phyloP scores from a whole-genome alignment of 2,797 vertebrate genomes.

The Lepilemur septentrionalis region DNA sequence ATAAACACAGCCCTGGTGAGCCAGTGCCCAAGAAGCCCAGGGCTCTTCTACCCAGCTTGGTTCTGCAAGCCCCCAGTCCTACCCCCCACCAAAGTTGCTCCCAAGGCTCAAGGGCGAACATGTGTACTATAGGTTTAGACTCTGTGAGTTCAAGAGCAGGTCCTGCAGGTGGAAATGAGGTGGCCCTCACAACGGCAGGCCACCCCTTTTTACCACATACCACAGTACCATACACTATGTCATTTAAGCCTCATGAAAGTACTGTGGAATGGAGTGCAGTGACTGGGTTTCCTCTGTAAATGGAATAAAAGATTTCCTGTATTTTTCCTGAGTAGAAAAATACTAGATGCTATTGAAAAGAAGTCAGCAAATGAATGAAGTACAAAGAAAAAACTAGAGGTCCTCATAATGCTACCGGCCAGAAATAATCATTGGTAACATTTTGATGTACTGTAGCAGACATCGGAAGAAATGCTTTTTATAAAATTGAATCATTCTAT shows the following conservation, averaged over 20 bases:
- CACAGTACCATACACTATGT: not conserved
- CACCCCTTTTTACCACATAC: not conserved
- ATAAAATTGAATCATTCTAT: not conserved
- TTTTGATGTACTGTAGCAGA: not conserved
- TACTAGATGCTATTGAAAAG: not conserved
- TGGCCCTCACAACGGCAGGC: not conserved
- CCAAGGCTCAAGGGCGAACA: not conserved
- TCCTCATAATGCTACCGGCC: not conserved
- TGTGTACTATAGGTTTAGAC: not conserved
- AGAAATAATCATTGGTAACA: not conserved
- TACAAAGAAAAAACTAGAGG: not conserved
- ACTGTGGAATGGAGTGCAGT: not conserved
- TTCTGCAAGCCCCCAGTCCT: not conserved
- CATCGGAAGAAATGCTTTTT: not conserved
- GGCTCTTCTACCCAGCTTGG: not conserved
- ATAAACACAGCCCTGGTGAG: slow-evolving; percentile 51
- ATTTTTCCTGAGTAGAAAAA: not conserved
- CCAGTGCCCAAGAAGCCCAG: not conserved
- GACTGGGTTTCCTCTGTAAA: not conserved
- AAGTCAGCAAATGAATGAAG: slow-evolving; percentile 33
- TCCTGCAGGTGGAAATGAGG: not conserved
- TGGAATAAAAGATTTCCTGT: not conserved
- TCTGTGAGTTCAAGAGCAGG: not conserved
- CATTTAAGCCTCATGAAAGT: not conserved
- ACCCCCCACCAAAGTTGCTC: not conserved